Conservation (phyloP, 2,113 vertebrate genomes). For the Callospermophilus lateralis region DNA sequence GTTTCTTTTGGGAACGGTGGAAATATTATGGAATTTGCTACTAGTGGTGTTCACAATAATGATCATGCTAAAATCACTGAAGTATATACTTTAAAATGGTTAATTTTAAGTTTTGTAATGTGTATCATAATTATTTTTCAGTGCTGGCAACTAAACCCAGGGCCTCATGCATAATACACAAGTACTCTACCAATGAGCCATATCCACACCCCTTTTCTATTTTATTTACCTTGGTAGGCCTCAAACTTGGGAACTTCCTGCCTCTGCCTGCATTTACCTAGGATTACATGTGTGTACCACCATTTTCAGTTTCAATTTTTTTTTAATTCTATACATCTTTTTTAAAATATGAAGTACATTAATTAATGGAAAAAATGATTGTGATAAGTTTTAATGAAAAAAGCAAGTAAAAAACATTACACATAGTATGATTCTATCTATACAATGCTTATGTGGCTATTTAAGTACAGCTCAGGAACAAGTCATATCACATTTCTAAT, state of each 20-base stretch:
- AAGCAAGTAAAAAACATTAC: background rate
- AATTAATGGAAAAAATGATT: background rate
- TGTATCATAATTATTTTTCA: background rate
- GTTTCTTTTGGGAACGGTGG: constrained; percentile 21
- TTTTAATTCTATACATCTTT: no score
- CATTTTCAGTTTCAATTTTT: no score
- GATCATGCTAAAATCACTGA: constrained; percentile 14
- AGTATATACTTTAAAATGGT: background rate
- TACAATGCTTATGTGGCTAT: background rate
- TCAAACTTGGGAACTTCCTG: background rate
- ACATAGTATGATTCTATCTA: constrained; percentile 5
- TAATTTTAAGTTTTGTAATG: background rate
- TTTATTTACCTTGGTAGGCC: background rate
- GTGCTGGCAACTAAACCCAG: no score
- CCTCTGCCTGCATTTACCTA: no score
- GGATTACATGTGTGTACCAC: no score
- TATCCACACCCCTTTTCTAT: background rate
- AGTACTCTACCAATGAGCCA: background rate
- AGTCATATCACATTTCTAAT: background rate
- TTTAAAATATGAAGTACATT: background rate
- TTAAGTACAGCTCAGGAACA: background rate
- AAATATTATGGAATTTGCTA: background rate
- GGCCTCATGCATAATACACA: background rate
- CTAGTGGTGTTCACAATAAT: background rate
- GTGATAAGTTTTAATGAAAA: constrained; percentile 40